These are phyloP conservation scores for Bombus turneri DNA, from an alignment of 1,140 invertebrate genomes.

Conservation along the genomic window DNA sequence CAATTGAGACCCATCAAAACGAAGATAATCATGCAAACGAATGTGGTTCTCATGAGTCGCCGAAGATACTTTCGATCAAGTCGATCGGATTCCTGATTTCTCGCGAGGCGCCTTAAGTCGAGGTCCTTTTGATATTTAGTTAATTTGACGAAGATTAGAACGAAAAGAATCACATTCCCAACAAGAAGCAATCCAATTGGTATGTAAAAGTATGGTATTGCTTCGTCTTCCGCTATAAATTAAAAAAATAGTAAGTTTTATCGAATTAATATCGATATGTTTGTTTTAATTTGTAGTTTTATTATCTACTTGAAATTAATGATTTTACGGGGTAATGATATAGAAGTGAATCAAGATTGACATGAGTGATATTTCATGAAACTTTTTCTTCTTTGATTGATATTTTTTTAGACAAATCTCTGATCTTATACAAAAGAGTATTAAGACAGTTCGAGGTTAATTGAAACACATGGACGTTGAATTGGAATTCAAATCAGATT, in stretches of 20 bases:
- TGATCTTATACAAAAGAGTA: too few relatives aligned
- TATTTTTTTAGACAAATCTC: too few relatives aligned
- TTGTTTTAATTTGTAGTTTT: not conserved
- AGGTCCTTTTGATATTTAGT: constrained; percentile 74
- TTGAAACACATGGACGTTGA: not conserved
- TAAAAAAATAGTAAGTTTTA: not conserved
- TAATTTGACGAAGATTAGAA: constrained; percentile 80
- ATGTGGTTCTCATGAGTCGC: constrained; percentile 74
- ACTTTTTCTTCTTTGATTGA: not conserved
- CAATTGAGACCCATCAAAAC: constrained; percentile 84
- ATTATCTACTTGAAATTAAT: too few relatives aligned
- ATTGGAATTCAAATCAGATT: not conserved
- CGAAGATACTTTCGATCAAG: constrained; percentile 73
- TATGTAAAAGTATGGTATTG: constrained; percentile 86
- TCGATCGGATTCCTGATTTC: constrained; percentile 75
- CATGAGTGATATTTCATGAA: not conserved
- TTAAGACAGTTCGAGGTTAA: too few relatives aligned
- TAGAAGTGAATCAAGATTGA: not conserved
- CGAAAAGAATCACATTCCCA: constrained; percentile 83
- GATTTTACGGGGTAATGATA: not conserved
- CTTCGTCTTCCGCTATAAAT: constrained; percentile 82
- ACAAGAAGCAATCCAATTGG: constrained; percentile 84
- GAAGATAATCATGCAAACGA: constrained; percentile 82
- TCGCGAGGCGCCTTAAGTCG: constrained; percentile 73
- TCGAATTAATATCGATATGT: not conserved